These are phyloP conservation scores for Xanthorhoe spadicearia DNA, from an alignment of 2,888 invertebrate species.

Conservation along the genomic window DNA sequence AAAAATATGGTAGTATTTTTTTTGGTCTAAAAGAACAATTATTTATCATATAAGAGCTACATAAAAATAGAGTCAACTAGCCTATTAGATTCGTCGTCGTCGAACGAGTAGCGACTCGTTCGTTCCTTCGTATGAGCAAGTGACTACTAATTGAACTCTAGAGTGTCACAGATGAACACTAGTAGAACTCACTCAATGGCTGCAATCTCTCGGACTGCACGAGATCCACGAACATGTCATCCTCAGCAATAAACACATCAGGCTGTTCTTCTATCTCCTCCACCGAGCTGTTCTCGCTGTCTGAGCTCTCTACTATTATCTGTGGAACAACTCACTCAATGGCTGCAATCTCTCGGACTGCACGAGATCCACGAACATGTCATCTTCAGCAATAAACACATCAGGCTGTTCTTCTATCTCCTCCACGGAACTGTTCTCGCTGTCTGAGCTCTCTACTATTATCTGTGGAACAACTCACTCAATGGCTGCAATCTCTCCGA, in stretches of 20 bases:
- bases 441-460: conserved; percentile 88
- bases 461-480: conserved; percentile 70
- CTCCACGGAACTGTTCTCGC: conserved; percentile 90
- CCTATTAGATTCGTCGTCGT: too few species aligned
- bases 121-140: too few species aligned
- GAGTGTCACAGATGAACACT: too few species aligned
- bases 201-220: conserved; percentile 85
- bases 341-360: conserved; percentile 82
- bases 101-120: too few species aligned
- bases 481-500: conserved; percentile 78
- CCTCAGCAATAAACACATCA: conserved; percentile 92
- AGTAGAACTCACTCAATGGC: conserved; percentile 24
- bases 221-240: conserved; percentile 93
- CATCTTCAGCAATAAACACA: conserved; percentile 93
- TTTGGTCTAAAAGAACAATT: too few species aligned
- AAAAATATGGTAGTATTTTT: too few species aligned
- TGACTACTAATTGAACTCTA: too few species aligned
- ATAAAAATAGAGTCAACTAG: too few species aligned
- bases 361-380: conserved; percentile 92
- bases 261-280: conserved; percentile 95
- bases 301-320: conserved; percentile 88
- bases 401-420: conserved; percentile 95
- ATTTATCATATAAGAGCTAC: too few species aligned
- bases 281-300: conserved; percentile 89
- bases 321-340: conserved; percentile 55